Base-by-base conservation (phyloP, 2,797 vertebrate genomes). In the Sebastes trivittatus region DNA sequence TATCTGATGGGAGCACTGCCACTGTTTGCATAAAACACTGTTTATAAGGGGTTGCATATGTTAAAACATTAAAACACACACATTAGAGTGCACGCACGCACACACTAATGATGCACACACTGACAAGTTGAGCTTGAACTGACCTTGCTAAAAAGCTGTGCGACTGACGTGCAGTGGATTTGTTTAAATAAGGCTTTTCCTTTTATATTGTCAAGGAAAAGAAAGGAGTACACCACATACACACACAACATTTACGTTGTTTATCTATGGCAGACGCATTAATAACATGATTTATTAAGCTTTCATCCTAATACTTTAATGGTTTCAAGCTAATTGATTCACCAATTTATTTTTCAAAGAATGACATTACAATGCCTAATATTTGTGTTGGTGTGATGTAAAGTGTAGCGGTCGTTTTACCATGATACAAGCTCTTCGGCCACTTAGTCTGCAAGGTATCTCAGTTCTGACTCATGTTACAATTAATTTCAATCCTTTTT, bases 31-130 rank as follows among this genome's bases (percentile, higher is more conserved):
- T 95, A 95, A 95, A 95, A 95, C 90, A 88, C 91, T 93, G 94
- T 95, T 95, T 95, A 95, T 95, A 96, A 96, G 92, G 92, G 87
- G 87, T 95, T 95, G 94, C 95, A 96, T 95, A 96, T 96, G 94
- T 96, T 93, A 92, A 92, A 93, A 95, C 90, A 94, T 94, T 94
- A 95, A 95, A 94, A 93, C 85, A 82, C 87, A 81, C 87, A 87
- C 89, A 87, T 82, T 78, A 81, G 84, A 71, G 81, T 64, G 64
- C 77, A 38, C 78, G 14, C 82, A 70, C 29, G 20, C 20, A 52
- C 60, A 80, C 55, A 69, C 42, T 67, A 46, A 84, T 49, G 72
- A 27, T 67, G 70, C 72, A 56, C 72, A 76, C 58, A 55, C 62
- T 63, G 79, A 89, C 83, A 81, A 85, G 84, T 80, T 73, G 75